Conservation (phyloP, 2,888 invertebrate species). For the Lordiphosa andalusiaca region DNA sequence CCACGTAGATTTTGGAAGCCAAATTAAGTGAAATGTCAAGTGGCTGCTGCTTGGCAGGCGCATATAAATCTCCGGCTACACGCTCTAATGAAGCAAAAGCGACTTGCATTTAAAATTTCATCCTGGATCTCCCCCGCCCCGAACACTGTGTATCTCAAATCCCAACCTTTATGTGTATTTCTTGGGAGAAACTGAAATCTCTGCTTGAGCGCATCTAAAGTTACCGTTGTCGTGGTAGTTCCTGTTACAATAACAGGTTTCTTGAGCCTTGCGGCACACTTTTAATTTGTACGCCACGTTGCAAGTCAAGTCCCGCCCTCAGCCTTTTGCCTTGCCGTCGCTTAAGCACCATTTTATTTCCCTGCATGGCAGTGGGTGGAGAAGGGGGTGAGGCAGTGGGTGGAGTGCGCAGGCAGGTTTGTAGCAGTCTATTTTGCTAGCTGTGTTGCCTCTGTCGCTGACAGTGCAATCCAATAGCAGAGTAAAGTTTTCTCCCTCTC, state of each 20-base stretch:
- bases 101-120: too few relatives aligned
- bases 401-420: neutral
- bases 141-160: conserved; percentile 29
- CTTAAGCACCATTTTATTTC: conserved; percentile 65
- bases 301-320: conserved; percentile 33
- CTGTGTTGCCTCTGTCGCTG: conserved; percentile 25
- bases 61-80: too few relatives aligned
- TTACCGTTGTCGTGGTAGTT: conserved; percentile 33
- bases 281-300: conserved; percentile 68
- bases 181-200: conserved; percentile 6
- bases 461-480: conserved; percentile 26
- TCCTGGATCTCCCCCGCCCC: too few relatives aligned
- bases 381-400: conserved; percentile 2
- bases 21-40: too few relatives aligned
- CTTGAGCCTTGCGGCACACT: conserved; percentile 55
- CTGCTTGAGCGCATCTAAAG: conserved; percentile 9
- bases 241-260: conserved; percentile 34
- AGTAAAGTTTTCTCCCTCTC: conserved; percentile 29
- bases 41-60: conserved; percentile 1
- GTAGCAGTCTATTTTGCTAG: conserved; percentile 11
- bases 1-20: too few relatives aligned
- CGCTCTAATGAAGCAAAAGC: too few relatives aligned
- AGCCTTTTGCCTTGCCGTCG: conserved; percentile 23
- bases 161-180: conserved; percentile 1
- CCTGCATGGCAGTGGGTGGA: neutral